phyloP scores from a whole-genome alignment of 2,113 vertebrate species.

The Callopanchax toddi region DNA sequence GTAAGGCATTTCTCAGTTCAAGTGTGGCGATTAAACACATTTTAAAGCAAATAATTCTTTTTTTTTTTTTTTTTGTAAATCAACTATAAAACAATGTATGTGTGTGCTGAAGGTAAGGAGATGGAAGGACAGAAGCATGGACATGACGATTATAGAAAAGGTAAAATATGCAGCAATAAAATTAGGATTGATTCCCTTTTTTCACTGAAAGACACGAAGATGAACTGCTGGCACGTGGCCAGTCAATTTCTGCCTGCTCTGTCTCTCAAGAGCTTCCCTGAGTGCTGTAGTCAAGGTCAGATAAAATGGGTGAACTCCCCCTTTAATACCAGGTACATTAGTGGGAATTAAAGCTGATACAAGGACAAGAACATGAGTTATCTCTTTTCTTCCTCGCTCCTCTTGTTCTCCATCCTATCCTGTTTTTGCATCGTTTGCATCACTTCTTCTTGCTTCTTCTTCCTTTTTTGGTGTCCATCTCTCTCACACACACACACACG shows the following conservation, averaged over 20 bases:
- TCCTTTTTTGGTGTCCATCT: constrained; percentile 6
- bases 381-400: constrained; percentile 38
- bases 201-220: constrained; percentile 43
- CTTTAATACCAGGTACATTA: constrained; percentile 74
- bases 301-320: constrained; percentile 74
- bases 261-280: constrained; percentile 43
- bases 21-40: constrained; percentile 3
- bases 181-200: constrained; percentile 27
- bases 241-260: constrained; percentile 53
- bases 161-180: constrained; percentile 56
- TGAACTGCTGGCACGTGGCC: constrained; percentile 58
- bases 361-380: constrained; percentile 67
- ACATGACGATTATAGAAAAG: constrained; percentile 31
- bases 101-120: not conserved
- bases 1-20: constrained; percentile 3
- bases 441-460: not conserved
- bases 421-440: constrained; percentile 11
- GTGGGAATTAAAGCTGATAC: constrained; percentile 68
- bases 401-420: constrained; percentile 26
- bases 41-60: constrained; percentile 35
- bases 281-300: constrained; percentile 72
- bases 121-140: constrained; percentile 14
- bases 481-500: not conserved
- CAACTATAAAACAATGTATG: constrained; percentile 1
- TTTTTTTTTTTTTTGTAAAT: constrained; percentile 17